phyloP scores from a whole-genome alignment of 2,888 invertebrate genomes.

The Pardosa pseudoannulata region DNA sequence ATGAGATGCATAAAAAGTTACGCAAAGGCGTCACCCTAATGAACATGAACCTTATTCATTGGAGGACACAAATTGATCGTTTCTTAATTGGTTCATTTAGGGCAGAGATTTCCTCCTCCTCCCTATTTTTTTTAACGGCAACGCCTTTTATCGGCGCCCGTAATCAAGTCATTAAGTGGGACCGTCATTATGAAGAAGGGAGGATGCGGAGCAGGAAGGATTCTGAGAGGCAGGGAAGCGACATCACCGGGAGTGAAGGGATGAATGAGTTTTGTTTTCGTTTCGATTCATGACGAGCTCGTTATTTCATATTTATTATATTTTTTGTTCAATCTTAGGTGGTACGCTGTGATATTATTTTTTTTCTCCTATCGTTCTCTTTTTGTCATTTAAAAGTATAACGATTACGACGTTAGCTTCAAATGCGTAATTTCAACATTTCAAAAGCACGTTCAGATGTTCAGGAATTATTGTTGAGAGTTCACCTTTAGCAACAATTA shows the following conservation, averaged over 20 bases:
- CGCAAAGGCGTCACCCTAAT: slow-evolving; percentile 64
- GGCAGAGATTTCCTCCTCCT: slow-evolving; percentile 40
- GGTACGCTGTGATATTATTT: neutral
- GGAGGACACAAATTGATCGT: slow-evolving; percentile 54
- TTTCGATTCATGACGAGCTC: slow-evolving; percentile 10
- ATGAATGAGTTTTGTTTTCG: slow-evolving; percentile 44
- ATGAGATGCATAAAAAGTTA: slow-evolving; percentile 53
- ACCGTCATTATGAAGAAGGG: slow-evolving; percentile 28
- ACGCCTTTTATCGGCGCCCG: slow-evolving; percentile 66
- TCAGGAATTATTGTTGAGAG: neutral
- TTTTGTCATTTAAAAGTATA: neutral
- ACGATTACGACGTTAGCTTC: neutral
- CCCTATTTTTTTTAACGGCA: slow-evolving; percentile 39
- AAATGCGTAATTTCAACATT: neutral
- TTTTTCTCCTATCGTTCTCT: neutral
- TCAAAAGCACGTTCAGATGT: neutral
- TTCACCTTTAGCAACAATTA: neutral
- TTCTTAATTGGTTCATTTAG: slow-evolving; percentile 66
- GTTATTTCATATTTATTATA: slow-evolving; percentile 14
- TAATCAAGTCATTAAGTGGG: slow-evolving; percentile 63
- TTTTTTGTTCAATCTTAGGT: neutral
- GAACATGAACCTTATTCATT: slow-evolving; percentile 61
- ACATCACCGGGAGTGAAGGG: slow-evolving; percentile 1
- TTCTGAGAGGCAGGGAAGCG: slow-evolving; percentile 3
- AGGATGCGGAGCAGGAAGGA: slow-evolving; percentile 8